Evolutionary conservation across 1,140 invertebrate genomes (phyloP), one percentile per base, ranked within the genome.

Genomic region (Brachystomella parvula): DNA sequence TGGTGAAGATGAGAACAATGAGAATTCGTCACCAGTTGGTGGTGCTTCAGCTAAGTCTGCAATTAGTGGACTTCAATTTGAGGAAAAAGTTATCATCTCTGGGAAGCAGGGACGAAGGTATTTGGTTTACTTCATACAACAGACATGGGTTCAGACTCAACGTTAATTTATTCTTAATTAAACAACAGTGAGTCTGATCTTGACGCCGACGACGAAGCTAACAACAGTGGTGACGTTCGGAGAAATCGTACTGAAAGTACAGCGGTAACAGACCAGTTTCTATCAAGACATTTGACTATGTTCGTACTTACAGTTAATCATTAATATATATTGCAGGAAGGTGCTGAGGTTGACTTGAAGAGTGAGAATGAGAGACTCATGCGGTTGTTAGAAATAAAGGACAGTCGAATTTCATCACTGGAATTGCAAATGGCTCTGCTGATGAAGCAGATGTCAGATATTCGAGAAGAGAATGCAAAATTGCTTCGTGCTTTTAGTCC

Each of bases 171-270:
- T 9, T 39, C 19, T 39, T 6, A 6, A 24, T 53, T 53, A 6
- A 17, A 24, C 9, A 15, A 29, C 32, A 70, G 82, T 75, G 82
- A 83, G 56, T 84, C 83, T 64, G 84, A 85, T 75, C 75, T 85
- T 33, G 84, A 85, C 69, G 84, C 84, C 32, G 84, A 85, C 72
- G 80, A 85, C 68, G 84, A 85, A 74, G 84, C 84, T 73, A 83
- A 83, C 74, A 73, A 70, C 49, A 73, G 71, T 64, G 71, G 64
- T 24, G 71, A 73, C 63, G 71, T 75, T 12, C 32, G 64, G 33
- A 58, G 57, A 31, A 67, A 31, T 49, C 32, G 47, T 33, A 69
- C 71, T 65, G 30, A 44, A 44, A 44, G 39, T 44, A 44, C 39
- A 44, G n/a, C n/a, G 39, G 39, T n/a, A 44, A 44, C 39, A 44